A percentile compares a stretch with the other conserved stretches of the same genome.
Conservation (phyloP, 2,888 invertebrate genomes). For the Aporophyla nigra region DNA sequence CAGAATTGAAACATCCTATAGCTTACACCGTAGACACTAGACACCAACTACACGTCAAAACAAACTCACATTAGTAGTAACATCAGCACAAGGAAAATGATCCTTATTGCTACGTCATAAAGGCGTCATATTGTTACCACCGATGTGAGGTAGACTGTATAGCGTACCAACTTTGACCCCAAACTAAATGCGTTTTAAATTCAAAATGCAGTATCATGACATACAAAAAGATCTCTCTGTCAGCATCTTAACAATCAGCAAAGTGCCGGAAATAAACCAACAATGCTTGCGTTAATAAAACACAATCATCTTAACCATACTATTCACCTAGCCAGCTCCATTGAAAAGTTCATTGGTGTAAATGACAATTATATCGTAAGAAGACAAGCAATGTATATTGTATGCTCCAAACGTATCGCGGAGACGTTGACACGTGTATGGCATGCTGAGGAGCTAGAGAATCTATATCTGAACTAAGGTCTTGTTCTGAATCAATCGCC, state of each 20-base stretch:
- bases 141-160: too few species aligned
- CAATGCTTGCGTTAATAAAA: constrained; percentile 20
- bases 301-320: constrained; percentile 3
- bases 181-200: constrained; percentile 32
- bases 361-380: background rate
- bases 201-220: constrained; percentile 9
- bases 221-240: constrained; percentile 20
- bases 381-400: constrained; percentile 7
- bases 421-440: constrained; percentile 41
- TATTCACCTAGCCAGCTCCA: background rate
- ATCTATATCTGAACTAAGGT: constrained; percentile 43
- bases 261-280: constrained; percentile 28
- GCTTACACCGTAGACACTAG: too few species aligned
- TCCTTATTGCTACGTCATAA: too few species aligned
- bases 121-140: too few species aligned
- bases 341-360: background rate
- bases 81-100: too few species aligned
- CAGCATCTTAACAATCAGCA: constrained; percentile 20
- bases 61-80: too few species aligned
- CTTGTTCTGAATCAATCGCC: constrained; percentile 38
- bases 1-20: too few species aligned
- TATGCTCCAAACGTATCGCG: background rate
- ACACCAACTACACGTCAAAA: too few species aligned
- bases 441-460: constrained; percentile 1
- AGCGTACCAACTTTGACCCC: too few species aligned